phyloP scores from a whole-genome alignment of 2,113 vertebrate genomes.

The Seriola aureovittata region DNA sequence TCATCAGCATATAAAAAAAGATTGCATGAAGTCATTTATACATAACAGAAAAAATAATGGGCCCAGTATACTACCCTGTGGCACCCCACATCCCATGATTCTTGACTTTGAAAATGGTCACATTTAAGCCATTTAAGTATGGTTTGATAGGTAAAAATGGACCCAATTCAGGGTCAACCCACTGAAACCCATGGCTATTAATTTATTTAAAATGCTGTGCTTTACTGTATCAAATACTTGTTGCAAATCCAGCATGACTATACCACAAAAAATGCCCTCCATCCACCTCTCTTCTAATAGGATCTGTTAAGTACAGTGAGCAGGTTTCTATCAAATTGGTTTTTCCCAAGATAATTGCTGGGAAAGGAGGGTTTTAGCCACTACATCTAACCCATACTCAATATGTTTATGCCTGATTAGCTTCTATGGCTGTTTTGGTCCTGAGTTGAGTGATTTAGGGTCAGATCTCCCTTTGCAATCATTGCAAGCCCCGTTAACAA shows the following conservation, averaged over 20 bases:
- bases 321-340: no score
- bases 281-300: neutral
- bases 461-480: no score
- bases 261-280: neutral
- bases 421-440: no score
- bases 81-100: constrained; percentile 6
- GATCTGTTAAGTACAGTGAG: neutral
- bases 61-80: neutral
- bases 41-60: neutral
- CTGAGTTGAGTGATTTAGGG: no score
- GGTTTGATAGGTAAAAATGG: neutral
- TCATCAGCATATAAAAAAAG: neutral
- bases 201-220: neutral
- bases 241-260: neutral
- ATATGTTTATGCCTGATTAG: no score
- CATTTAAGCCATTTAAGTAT: neutral
- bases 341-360: no score
- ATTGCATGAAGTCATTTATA: neutral
- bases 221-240: neutral
- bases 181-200: neutral
- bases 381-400: no score
- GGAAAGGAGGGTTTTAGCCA: no score
- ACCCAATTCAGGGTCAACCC: neutral
- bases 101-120: neutral
- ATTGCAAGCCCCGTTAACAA: no score